A percentile compares a stretch with the other conserved stretches of the same genome.
These are phyloP conservation scores for Pavo muticus DNA, from an alignment of 2,113 vertebrate species.

Conservation along the genomic window DNA sequence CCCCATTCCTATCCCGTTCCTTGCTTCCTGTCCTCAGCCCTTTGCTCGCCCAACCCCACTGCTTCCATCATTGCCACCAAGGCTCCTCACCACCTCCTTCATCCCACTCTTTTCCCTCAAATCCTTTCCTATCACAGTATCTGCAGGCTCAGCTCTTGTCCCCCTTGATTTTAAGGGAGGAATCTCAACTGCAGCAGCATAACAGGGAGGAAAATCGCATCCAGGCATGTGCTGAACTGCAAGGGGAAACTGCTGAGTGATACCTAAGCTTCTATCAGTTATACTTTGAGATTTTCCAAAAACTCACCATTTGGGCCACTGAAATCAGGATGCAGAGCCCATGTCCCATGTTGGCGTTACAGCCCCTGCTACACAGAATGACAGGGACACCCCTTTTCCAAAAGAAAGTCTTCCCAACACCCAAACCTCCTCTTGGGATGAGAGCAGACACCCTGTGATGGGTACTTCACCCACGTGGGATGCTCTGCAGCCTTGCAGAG, in stretches of 20 bases:
- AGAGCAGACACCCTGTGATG: not conserved
- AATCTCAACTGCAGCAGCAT: not conserved
- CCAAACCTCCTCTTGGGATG: not conserved
- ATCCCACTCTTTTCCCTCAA: not conserved
- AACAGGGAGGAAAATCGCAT: not conserved
- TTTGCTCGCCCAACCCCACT: not conserved
- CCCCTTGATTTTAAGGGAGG: not conserved
- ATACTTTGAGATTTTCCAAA: not conserved
- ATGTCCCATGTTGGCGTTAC: accelerated
- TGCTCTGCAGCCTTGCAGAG: not conserved
- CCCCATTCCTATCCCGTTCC: not conserved
- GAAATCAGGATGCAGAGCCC: not conserved
- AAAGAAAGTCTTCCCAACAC: not conserved
- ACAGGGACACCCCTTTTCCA: not conserved
- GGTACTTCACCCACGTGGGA: accelerated
- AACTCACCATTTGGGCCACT: not conserved
- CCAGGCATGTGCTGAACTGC: not conserved
- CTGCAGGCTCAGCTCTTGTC: not conserved
- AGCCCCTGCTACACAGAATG: not conserved
- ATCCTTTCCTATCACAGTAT: not conserved
- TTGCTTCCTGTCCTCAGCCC: not conserved
- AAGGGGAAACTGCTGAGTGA: not conserved
- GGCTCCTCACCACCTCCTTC: not conserved
- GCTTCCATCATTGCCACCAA: not conserved
- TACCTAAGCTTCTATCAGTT: not conserved